Evolutionary conservation across 2,797 vertebrate species (phyloP), one percentile per base, ranked within the genome.

Genomic region (Acanthurus lineatus): DNA sequence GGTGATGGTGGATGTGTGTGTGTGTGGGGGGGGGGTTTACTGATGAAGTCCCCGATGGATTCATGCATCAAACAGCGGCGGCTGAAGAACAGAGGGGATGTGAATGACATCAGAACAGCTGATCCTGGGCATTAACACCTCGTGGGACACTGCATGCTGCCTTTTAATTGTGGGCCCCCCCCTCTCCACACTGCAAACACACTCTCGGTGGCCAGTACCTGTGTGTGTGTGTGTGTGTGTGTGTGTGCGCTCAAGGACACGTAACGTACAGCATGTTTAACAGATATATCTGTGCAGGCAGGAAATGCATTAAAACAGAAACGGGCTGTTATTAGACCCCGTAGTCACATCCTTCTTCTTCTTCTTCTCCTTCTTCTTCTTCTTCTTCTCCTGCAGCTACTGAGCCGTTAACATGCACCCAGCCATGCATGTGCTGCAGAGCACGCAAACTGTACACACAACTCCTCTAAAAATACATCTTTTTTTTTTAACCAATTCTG

Each of bases 21-120:
- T 73, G 92, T 38, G 91, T 89, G 82, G 90, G 91, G 92, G 94
- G 94, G 93, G 76, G 70, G 60, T 52, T 56, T 78, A 84, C 88
- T 83, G 87, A 88, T 91, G 89, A 81, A 84, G 85, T 90, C 91
- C 89, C 92, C 8, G 4, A 80, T 89, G 93, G 69, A 90, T 90
- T 87, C 87, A 79, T 84, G 91, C 89, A 92, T 94, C 89, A 92
- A 91, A 88, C 73, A 60, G 71, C 2, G 70, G 73, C 40, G 94
- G 94, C 93, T 90, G 95, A 94, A 93, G 90, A 91, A 94, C 94
- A 96, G 94, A 91, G 94, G 95, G 95, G 95, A 94, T 91, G 90
- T 79, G 94, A 94, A 93, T 95, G 93, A 93, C 94, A 94, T 95
- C 93, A 95, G 94, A 95, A 94, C 96, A 95, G 96, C 96, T 94